Base-by-base conservation (phyloP, 1,140 invertebrate species). In the Olivierus martensii region DNA sequence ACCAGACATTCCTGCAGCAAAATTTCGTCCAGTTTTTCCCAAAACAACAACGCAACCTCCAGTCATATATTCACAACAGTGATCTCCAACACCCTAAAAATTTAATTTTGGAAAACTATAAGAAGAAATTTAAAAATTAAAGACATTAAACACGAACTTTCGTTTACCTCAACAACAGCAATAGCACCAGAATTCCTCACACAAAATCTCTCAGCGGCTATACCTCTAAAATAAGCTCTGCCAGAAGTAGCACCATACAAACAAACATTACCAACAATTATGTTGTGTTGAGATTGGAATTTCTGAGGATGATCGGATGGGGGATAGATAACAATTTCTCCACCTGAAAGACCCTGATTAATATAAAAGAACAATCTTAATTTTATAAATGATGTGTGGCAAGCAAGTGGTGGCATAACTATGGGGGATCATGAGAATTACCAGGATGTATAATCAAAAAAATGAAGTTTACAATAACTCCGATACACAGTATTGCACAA, bases 21-120 rank as follows among this genome's bases (percentile, higher is more conserved):
- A 99, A 75, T 99, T 99, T 51, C 91, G 74, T 50, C 93, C 93
- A 12, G 90, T 94, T n/a, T 83, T 72, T 6, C 93, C 93, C 11
- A 99, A 75, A 66, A 99, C 87, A 7, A 99, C 72, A 53, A 85
- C 85, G 55, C 77, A 73, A 55, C 93, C 93, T 22, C 91, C 94
- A 39, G 95, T 99, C 95, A 99, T 99, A 67, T 99, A 99, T 72
- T 99, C 95, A 76, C 95, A 99, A 28, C 92, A 94, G 71, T 99
- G 94, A 75, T 99, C 95, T 46, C 95, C 95, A 49, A 94, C 91
- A 51, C 91, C 93, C 74, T 74, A 83, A 39, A 14, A 52, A 36
- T n/a, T n/a, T n/a, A n/a, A n/a, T n/a, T n/a, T n/a, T n/a, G n/a
- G n/a, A n/a, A n/a, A n/a, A n/a, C n/a, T n/a, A n/a, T n/a, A n/a